Evolutionary conservation across 2,888 invertebrate genomes (phyloP).

Genomic region (Masnerella sp.): DNA sequence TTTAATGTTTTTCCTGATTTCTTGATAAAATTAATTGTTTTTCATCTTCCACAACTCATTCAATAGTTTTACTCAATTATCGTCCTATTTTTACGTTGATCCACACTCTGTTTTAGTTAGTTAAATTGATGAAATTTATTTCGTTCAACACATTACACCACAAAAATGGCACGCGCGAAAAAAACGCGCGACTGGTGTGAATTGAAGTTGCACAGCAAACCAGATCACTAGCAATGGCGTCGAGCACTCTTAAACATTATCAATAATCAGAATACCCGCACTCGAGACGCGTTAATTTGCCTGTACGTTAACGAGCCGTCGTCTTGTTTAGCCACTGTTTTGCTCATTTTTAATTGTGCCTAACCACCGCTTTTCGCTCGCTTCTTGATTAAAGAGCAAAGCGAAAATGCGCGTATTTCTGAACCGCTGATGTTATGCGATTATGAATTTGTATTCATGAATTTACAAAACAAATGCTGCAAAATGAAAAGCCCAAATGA

Average conservation of each 20-base stretch:
- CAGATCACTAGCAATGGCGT: conserved; percentile 17
- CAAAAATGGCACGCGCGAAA: conserved; percentile 61
- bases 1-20: no score
- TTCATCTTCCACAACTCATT: not conserved
- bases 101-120: no score
- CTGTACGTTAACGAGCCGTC: conserved; percentile 7
- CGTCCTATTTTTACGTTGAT: not conserved
- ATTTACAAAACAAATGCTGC: no score
- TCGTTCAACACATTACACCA: conserved; percentile 37
- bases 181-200: conserved; percentile 51
- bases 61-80: not conserved
- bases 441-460: no score
- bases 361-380: not conserved
- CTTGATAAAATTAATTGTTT: no score
- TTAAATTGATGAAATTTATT: conserved; percentile 20
- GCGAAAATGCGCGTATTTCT: no score
- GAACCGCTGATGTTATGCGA: no score
- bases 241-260: conserved; percentile 19
- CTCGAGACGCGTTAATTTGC: not conserved
- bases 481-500: no score
- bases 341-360: not conserved
- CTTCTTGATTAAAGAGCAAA: conserved; percentile 21
- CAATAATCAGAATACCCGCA: conserved; percentile 10
- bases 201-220: conserved; percentile 20
- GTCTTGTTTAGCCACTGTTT: not conserved